Percentiles rank a stretch among this genome's conserved stretches.
Conservation (phyloP, 1,140 invertebrate species). For the Heliconius melpomene region DNA sequence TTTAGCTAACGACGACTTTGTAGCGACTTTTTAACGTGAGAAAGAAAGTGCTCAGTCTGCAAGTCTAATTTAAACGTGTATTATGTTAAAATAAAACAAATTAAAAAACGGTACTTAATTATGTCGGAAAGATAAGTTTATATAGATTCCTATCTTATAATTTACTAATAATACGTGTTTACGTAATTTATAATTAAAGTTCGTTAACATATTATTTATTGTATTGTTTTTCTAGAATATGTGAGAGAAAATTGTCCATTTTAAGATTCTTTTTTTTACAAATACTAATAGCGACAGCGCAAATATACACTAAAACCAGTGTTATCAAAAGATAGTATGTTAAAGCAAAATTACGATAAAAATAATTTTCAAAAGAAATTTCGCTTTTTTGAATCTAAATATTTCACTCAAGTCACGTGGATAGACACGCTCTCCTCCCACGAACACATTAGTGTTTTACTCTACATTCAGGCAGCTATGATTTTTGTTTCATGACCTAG, state of each 20-base stretch:
- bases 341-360: not conserved
- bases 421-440: slow-evolving; percentile 17
- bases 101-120: too few relatives aligned
- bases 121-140: too few relatives aligned
- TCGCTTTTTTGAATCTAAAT: not conserved
- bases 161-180: too few relatives aligned
- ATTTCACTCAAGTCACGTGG: slow-evolving; percentile 17
- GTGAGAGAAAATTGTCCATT: not conserved
- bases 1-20: too few relatives aligned
- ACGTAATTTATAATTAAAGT: not conserved
- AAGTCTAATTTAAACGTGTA: too few relatives aligned
- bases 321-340: not conserved
- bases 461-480: slow-evolving; percentile 12
- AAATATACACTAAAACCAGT: not conserved
- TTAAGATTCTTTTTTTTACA: not conserved
- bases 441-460: slow-evolving; percentile 18
- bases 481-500: slow-evolving; percentile 18
- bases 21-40: too few relatives aligned
- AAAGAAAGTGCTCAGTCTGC: too few relatives aligned
- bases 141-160: too few relatives aligned
- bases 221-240: not conserved
- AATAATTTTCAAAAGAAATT: not conserved
- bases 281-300: not conserved
- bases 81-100: too few relatives aligned
- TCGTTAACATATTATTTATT: not conserved